phyloP scores from a whole-genome alignment of 2,113 vertebrate genomes.

The Abramis brama region DNA sequence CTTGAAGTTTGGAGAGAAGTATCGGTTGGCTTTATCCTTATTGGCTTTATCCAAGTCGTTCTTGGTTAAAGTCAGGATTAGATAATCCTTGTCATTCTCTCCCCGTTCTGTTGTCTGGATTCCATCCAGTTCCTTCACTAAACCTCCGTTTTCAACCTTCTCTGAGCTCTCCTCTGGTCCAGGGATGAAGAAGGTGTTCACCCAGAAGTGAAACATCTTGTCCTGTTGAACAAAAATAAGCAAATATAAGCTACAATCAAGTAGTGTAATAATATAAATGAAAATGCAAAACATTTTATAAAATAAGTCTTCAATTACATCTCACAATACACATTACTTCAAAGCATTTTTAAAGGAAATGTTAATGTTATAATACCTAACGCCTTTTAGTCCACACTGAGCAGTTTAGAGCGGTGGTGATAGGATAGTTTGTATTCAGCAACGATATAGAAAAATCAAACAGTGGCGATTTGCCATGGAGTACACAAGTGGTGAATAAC shows the following conservation, averaged over 20 bases:
- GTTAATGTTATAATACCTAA: not conserved
- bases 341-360: not conserved
- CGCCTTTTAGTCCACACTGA: not conserved
- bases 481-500: too few relatives aligned
- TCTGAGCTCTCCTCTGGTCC: conserved; percentile 89
- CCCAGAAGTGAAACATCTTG: conserved; percentile 99
- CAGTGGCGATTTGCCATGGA: too few relatives aligned
- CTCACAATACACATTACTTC: not conserved
- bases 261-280: not conserved
- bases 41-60: conserved; percentile 98
- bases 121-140: conserved; percentile 87
- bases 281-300: not conserved
- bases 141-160: conserved; percentile 92
- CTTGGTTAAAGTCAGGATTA: conserved; percentile 94
- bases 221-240: conserved; percentile 75
- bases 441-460: not conserved
- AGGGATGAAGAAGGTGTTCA: conserved; percentile 98
- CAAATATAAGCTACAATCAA: not conserved
- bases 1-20: conserved; percentile 99
- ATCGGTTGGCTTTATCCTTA: conserved; percentile 98
- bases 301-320: not conserved
- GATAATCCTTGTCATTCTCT: conserved; percentile 88
- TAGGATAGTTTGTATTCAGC: not conserved
- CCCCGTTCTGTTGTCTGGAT: conserved; percentile 83
- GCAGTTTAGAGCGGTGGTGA: not conserved